A percentile compares a stretch with the other conserved stretches of the same genome.
phyloP scores from a whole-genome alignment of 2,888 invertebrate species.

The Pyrocoelia pectoralis region DNA sequence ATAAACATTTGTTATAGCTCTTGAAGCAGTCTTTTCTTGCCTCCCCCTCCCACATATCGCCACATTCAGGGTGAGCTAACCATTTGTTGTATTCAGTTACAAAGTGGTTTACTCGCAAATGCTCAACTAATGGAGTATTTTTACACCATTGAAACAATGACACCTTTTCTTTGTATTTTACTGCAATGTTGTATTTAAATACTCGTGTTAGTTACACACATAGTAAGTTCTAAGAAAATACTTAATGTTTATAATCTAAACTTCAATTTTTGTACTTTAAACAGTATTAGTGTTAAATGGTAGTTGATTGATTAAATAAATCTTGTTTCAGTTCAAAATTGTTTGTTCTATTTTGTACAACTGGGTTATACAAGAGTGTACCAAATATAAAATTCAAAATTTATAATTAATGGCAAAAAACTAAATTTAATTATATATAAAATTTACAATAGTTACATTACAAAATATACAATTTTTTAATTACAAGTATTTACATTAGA shows the following conservation, averaged over 20 bases:
- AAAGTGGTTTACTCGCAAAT: slow-evolving; percentile 37
- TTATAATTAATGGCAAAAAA: slow-evolving; percentile 6
- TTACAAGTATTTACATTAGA: slow-evolving; percentile 29
- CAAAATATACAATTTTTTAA: slow-evolving; percentile 27
- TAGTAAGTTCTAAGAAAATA: slow-evolving; percentile 46
- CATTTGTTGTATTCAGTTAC: slow-evolving; percentile 31
- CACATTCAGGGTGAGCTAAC: slow-evolving; percentile 44
- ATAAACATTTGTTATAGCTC: slow-evolving; percentile 59
- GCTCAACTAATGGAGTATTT: slow-evolving; percentile 43
- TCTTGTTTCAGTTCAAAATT: slow-evolving; percentile 51
- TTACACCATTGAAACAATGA: slow-evolving; percentile 23
- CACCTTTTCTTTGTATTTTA: slow-evolving; percentile 48
- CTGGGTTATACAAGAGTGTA: neutral
- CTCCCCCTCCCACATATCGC: slow-evolving; percentile 56
- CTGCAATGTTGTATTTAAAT: slow-evolving; percentile 43
- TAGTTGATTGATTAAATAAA: slow-evolving; percentile 56
- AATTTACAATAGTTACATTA: slow-evolving; percentile 21
- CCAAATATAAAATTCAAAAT: neutral
- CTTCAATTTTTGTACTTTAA: slow-evolving; percentile 59
- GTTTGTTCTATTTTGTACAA: slow-evolving; percentile 18
- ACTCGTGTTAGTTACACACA: slow-evolving; percentile 54
- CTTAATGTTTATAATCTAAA: slow-evolving; percentile 43
- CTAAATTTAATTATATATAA: slow-evolving; percentile 4
- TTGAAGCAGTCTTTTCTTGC: slow-evolving; percentile 55
- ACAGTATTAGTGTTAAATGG: slow-evolving; percentile 57